A percentile compares a stretch with the other conserved stretches of the same genome.
Conservation (phyloP, 1,140 invertebrate species). For the Diabrotica undecimpunctata region DNA sequence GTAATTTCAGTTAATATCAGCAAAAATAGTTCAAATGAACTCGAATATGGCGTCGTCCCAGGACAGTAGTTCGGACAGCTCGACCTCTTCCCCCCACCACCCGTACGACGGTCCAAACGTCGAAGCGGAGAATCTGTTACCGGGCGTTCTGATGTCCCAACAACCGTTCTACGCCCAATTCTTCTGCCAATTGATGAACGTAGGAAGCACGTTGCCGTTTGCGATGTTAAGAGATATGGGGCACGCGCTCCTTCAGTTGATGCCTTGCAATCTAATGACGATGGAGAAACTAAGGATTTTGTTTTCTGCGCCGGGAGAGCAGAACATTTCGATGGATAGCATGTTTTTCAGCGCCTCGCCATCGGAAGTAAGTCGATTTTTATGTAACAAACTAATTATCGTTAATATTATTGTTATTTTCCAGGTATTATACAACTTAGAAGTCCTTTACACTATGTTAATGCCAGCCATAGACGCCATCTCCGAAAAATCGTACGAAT, state of each 20-base stretch:
- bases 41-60: conserved; percentile 82
- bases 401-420: background rate
- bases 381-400: no score
- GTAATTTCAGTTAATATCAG: conserved; percentile 67
- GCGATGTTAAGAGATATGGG: conserved; percentile 80
- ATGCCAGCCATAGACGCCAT: conserved; percentile 86
- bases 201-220: conserved; percentile 79
- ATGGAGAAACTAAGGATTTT: conserved; percentile 62
- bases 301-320: conserved; percentile 45
- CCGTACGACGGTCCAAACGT: conserved; percentile 72
- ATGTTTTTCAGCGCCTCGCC: conserved; percentile 72
- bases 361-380: conserved; percentile 58
- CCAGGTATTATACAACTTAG: conserved; percentile 49
- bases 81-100: conserved; percentile 77
- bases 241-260: conserved; percentile 79
- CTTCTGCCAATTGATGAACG: conserved; percentile 85
- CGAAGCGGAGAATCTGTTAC: conserved; percentile 83
- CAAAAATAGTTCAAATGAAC: conserved; percentile 77
- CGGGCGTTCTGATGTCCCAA: conserved; percentile 78
- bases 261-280: conserved; percentile 81
- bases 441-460: conserved; percentile 86
- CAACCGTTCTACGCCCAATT: conserved; percentile 80
- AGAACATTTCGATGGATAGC: conserved; percentile 59
- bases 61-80: conserved; percentile 59
- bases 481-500: conserved; percentile 78